Evolutionary conservation across 2,888 invertebrate genomes (phyloP).

Genomic region (Eupithecia pulchellata): DNA sequence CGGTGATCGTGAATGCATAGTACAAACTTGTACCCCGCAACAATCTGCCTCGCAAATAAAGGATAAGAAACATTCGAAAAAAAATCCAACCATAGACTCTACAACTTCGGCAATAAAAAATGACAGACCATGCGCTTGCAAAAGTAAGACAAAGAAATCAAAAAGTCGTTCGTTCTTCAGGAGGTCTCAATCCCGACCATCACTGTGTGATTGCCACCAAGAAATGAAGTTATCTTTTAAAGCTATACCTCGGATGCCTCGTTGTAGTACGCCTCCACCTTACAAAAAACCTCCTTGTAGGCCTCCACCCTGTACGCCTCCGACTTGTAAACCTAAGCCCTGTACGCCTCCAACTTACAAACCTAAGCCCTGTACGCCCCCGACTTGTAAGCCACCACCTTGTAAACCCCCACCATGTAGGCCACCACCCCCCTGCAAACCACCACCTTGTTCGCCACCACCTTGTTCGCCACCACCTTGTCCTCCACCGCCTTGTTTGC

Average conservation of each 20-base stretch:
- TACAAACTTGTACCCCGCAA: not conserved
- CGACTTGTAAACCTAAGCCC: too few species aligned
- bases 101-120: not conserved
- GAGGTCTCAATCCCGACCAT: not conserved
- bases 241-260: constrained; percentile 4
- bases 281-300: not conserved
- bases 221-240: constrained; percentile 5
- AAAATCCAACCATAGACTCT: not conserved
- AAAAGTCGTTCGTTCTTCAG: not conserved
- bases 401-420: not conserved
- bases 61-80: not conserved
- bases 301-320: not conserved
- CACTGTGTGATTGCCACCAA: not conserved
- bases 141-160: not conserved
- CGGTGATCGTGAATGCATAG: not conserved
- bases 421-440: not conserved
- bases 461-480: not conserved
- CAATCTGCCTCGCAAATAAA: not conserved
- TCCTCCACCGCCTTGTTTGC: not conserved
- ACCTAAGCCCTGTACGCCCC: not conserved
- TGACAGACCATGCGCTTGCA: not conserved
- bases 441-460: not conserved
- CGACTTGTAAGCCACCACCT: not conserved
- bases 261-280: not conserved
- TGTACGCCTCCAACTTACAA: not conserved